Percentiles rank a stretch among this genome's conserved stretches.
phyloP scores from a whole-genome alignment of 1,140 invertebrate genomes.

The Sycophaga agraensis region DNA sequence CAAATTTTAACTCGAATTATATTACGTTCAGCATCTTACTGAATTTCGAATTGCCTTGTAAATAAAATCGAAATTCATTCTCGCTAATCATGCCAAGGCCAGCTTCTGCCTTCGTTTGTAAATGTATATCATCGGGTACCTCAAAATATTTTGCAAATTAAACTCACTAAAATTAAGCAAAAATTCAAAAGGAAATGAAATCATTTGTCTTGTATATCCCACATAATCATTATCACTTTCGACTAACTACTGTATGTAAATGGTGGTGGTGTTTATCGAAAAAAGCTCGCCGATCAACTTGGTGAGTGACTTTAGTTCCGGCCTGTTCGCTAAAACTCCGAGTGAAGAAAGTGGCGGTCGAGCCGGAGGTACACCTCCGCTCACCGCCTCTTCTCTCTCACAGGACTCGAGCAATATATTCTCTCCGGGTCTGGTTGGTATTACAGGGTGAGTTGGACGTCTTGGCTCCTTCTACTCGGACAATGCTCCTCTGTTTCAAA shows the following conservation, averaged over 20 bases:
- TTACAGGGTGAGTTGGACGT: conserved; percentile 55
- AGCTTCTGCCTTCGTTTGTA: conserved; percentile 15
- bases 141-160: too few relatives aligned
- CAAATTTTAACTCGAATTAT: neutral
- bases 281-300: conserved; percentile 84
- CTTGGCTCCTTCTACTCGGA: conserved; percentile 3
- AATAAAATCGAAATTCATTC: conserved; percentile 1
- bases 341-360: conserved; percentile 74
- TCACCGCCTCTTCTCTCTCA: conserved; percentile 57
- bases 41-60: conserved; percentile 1
- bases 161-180: too few relatives aligned
- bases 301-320: conserved; percentile 83
- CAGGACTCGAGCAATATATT: conserved; percentile 54
- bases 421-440: conserved; percentile 52
- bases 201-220: neutral
- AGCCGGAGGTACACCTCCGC: conserved; percentile 54
- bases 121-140: too few relatives aligned
- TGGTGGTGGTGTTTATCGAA: conserved; percentile 39
- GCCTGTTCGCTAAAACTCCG: conserved; percentile 83
- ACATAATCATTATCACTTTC: conserved; percentile 31
- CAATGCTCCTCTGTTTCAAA: conserved; percentile 1
- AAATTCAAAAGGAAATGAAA: neutral
- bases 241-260: conserved; percentile 52
- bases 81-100: conserved; percentile 11
- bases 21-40: neutral